Percentiles rank a stretch among this genome's conserved stretches.
Evolutionary conservation across 2,113 vertebrate genomes (phyloP).

Genomic region (Machaerirhynchus nigripectus): DNA sequence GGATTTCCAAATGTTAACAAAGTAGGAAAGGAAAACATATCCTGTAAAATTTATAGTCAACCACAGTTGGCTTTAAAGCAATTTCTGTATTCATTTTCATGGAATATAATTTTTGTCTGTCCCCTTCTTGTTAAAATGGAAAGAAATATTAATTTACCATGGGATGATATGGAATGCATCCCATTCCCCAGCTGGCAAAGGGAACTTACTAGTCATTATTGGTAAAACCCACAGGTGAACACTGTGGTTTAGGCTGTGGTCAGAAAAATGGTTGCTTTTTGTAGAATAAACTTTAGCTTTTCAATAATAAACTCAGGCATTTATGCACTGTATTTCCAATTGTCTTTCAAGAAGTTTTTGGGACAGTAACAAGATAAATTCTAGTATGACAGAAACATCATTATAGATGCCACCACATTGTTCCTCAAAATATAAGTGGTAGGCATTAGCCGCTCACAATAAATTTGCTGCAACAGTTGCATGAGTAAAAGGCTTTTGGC

Average conservation of each 20-base stretch:
- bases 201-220: not conserved
- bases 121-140: not conserved
- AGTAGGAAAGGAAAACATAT: not conserved
- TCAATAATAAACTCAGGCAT: not conserved
- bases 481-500: not conserved
- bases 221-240: constrained; percentile 3
- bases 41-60: not conserved
- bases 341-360: not conserved
- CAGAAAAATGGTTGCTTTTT: not conserved
- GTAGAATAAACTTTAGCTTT: not conserved
- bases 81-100: not conserved
- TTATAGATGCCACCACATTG: not conserved
- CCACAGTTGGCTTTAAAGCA: not conserved
- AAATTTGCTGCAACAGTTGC: not conserved
- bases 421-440: not conserved
- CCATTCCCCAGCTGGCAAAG: not conserved
- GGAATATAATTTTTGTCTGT: not conserved
- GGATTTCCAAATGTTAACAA: constrained; percentile 2
- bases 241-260: not conserved
- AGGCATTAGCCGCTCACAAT: not conserved
- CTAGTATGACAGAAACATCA: not conserved
- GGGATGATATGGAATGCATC: not conserved
- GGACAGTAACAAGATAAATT: not conserved
- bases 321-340: not conserved
- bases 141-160: not conserved